Evolutionary conservation across 1,140 invertebrate genomes (phyloP).

Genomic region (Venturia canescens): DNA sequence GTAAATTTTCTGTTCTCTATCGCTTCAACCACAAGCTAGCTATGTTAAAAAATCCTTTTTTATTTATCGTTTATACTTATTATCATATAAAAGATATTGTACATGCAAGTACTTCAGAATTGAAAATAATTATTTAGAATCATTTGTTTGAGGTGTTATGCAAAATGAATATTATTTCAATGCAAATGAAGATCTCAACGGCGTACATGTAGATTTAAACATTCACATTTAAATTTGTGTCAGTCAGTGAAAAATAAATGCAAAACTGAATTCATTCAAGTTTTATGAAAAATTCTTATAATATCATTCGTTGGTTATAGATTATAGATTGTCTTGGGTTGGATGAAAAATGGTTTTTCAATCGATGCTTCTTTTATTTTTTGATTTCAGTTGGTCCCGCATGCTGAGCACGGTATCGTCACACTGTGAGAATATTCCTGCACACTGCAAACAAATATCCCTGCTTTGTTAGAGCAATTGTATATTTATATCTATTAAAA

Average conservation of each 20-base stretch:
- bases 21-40: no score
- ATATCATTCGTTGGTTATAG: conserved; percentile 27
- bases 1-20: no score
- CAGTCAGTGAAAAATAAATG: not conserved
- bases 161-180: no score
- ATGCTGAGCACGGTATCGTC: conserved; percentile 69
- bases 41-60: no score
- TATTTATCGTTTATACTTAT: no score
- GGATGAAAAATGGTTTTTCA: conserved; percentile 49
- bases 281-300: not conserved
- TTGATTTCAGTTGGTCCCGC: conserved; percentile 75
- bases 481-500: conserved; percentile 55
- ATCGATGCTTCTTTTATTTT: conserved; percentile 66
- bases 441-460: conserved; percentile 61
- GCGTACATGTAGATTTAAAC: no score
- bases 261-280: not conserved
- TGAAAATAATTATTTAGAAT: no score
- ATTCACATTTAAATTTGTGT: no score
- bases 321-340: not conserved
- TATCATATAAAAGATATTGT: no score
- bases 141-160: no score
- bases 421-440: conserved; percentile 58
- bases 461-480: conserved; percentile 59
- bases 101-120: no score
- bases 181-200: no score